Conservation (phyloP, 1,140 invertebrate species). For the Caenorhabditis remanei region DNA sequence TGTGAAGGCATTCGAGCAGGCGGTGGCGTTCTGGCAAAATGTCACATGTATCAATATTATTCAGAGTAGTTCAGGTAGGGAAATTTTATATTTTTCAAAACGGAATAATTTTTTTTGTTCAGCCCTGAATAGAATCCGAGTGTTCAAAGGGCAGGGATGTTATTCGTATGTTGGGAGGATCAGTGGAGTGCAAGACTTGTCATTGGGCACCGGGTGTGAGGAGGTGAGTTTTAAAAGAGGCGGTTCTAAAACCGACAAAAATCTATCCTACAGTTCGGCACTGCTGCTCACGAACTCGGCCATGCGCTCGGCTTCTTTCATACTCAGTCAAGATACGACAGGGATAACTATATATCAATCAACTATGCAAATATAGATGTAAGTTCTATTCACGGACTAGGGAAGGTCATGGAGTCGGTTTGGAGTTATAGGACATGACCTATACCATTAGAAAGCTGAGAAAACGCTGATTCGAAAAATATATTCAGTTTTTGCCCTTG, state of each 20-base stretch:
- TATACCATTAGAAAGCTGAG: too few species aligned
- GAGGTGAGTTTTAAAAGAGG: constrained; percentile 14
- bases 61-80: constrained; percentile 53
- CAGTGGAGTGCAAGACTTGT: constrained; percentile 59
- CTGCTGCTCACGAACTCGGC: constrained; percentile 63
- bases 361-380: constrained; percentile 60
- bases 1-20: constrained; percentile 34
- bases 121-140: constrained; percentile 57
- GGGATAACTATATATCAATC: constrained; percentile 60
- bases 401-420: too few species aligned
- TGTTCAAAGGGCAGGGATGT: constrained; percentile 61
- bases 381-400: too few species aligned
- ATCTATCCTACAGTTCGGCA: constrained; percentile 60
- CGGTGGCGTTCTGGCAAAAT: constrained; percentile 57
- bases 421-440: too few species aligned
- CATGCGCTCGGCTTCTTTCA: constrained; percentile 67
- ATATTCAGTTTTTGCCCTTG: too few species aligned
- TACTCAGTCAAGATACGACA: constrained; percentile 61
- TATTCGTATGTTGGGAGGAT: constrained; percentile 60
- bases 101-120: background rate
- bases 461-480: too few species aligned
- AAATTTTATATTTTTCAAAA: too few species aligned
- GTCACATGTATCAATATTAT: constrained; percentile 60
- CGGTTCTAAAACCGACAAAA: background rate
- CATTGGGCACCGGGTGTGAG: constrained; percentile 61